Evolutionary conservation across 2,888 invertebrate genomes (phyloP), one percentile per base, ranked within the genome.

Genomic region (Colletes collaris): DNA sequence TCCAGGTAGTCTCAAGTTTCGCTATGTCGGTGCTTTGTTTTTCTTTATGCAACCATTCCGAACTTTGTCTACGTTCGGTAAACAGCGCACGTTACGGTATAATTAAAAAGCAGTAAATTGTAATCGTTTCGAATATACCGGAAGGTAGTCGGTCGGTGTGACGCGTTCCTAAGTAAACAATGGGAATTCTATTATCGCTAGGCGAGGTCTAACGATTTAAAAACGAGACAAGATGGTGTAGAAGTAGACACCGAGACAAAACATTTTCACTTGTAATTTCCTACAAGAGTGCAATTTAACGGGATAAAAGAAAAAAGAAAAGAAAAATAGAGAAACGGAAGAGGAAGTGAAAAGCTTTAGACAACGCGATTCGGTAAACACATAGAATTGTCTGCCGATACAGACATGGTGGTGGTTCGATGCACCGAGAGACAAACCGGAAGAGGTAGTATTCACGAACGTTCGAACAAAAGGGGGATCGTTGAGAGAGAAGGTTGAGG

Each of bases 211-310:
- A 79, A 79, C 67, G 75, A 81, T 76, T 79, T 67, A 77, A 72
- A 66, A 79, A 63, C 49, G 74, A n/a, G 56, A 50, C 50, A 46
- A 52, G 52, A 63, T 35, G 63, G 8, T 16, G 44, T 49, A 64
- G 44, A 58, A 53, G 49, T 66, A 50, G 72, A 53, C 78, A 60
- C 35, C 46, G 35, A 55, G 64, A 73, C 59, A 59, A 73, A 78
- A 79, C 73, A 73, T 79, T 78, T 77, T 78, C 67, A 46, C 67
- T 78, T 59, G 78, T 79, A 79, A 64, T 73, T 79, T 78, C 64
- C 78, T 78, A 68, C 44, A 67, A 67, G n/a, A 37, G 53, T 64
- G 75, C 67, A 72, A 27, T 72, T 79, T 72, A 79, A 72, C 73
- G 50, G 35, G 46, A 44, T 49, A 60, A 63, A 49, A 44, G 37